phyloP scores from a whole-genome alignment of 2,888 invertebrate genomes.

The Watsonalla binaria region DNA sequence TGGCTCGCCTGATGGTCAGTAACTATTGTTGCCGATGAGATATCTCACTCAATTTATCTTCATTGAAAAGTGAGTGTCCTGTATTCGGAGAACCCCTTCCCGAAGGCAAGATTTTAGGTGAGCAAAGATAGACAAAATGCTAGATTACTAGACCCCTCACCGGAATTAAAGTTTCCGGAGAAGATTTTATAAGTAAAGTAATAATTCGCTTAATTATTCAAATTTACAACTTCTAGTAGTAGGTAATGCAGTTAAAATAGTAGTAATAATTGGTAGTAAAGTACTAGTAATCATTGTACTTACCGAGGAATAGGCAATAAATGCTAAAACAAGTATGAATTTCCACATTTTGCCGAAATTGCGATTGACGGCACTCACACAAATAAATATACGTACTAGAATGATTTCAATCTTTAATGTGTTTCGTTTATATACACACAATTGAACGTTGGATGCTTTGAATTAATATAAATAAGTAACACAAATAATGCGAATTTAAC shows the following conservation, averaged over 20 bases:
- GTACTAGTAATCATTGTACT: conserved; percentile 15
- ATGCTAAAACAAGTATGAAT: conserved; percentile 11
- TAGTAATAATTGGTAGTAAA: too few species aligned
- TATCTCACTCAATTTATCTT: too few species aligned
- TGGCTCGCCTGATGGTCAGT: too few species aligned
- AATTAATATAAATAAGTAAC: background rate
- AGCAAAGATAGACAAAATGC: too few species aligned
- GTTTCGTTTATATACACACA: background rate
- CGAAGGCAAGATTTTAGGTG: too few species aligned
- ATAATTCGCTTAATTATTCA: too few species aligned
- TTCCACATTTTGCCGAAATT: conserved; percentile 10
- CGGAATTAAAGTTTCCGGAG: too few species aligned
- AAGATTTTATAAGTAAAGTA: too few species aligned
- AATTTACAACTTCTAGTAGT: background rate
- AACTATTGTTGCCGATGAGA: too few species aligned
- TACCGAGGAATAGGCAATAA: conserved; percentile 19
- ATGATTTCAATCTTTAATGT: background rate
- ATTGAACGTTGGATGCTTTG: background rate
- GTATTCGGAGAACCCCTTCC: too few species aligned
- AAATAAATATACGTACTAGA: background rate
- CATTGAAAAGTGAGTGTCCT: too few species aligned
- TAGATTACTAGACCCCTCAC: too few species aligned
- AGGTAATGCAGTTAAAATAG: conserved; percentile 9
- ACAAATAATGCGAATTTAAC: background rate
- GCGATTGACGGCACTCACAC: background rate